Percentiles rank a stretch among this genome's conserved stretches.
Evolutionary conservation across 2,113 vertebrate genomes (phyloP).

Genomic region (Dendropsophus ebraccatus): DNA sequence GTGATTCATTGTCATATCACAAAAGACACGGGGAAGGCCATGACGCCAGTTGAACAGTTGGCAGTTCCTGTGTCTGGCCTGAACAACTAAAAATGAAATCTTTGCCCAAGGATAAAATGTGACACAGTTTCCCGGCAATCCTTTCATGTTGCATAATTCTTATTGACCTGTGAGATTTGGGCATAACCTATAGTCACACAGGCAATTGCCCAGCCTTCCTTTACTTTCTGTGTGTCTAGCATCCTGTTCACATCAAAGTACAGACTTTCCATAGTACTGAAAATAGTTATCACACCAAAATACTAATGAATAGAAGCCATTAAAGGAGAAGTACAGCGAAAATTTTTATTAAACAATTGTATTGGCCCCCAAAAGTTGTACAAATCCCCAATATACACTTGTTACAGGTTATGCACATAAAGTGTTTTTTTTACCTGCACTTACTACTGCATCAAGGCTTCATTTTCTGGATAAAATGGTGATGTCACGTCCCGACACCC

Average conservation of each 20-base stretch:
- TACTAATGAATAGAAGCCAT: constrained; percentile 2
- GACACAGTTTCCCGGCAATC: constrained; percentile 31
- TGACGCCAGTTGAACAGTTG: constrained; percentile 45
- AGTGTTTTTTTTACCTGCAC: too few species aligned
- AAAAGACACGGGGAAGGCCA: neutral
- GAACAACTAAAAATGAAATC: constrained; percentile 21
- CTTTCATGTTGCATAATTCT: constrained; percentile 48
- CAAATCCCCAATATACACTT: too few species aligned
- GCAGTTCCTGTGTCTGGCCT: constrained; percentile 32
- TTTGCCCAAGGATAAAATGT: constrained; percentile 14
- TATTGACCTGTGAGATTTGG: constrained; percentile 46
- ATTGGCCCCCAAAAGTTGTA: too few species aligned
- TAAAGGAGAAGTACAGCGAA: too few species aligned
- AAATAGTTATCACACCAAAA: constrained; percentile 15
- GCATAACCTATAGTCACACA: constrained; percentile 44
- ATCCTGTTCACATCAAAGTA: constrained; percentile 59
- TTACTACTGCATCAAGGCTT: too few species aligned
- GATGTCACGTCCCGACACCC: too few species aligned
- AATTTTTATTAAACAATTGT: too few species aligned
- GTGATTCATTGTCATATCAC: constrained; percentile 15
- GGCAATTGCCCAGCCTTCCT: constrained; percentile 14
- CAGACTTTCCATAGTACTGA: constrained; percentile 48
- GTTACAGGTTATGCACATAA: too few species aligned
- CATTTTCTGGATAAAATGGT: too few species aligned
- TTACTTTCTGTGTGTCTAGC: constrained; percentile 29